Evolutionary conservation across 2,113 vertebrate species (phyloP).

Genomic region (Grus americana): DNA sequence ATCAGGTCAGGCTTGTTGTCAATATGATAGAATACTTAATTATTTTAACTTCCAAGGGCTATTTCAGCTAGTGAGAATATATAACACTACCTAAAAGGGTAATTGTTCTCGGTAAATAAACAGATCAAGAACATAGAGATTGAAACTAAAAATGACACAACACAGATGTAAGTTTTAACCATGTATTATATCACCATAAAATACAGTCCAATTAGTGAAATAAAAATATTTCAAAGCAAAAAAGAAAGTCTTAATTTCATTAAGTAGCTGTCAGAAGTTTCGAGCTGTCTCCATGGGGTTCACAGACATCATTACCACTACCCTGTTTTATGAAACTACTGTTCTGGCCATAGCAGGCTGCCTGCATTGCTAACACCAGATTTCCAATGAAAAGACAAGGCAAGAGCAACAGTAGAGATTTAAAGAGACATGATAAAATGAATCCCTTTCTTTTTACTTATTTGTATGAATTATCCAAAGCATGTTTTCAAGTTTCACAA

Average conservation of each 20-base stretch:
- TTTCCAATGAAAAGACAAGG: background rate
- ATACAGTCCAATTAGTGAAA: constrained; percentile 25
- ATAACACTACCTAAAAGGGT: background rate
- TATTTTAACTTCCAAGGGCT: constrained; percentile 27
- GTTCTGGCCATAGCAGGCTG: constrained; percentile 34
- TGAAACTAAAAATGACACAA: background rate
- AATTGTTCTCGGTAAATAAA: constrained; percentile 46
- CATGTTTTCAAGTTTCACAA: background rate
- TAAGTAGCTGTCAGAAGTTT: constrained; percentile 20
- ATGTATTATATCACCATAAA: background rate
- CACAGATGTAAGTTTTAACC: background rate
- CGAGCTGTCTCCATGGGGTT: background rate
- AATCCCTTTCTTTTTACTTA: background rate
- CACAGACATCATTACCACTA: constrained; percentile 26
- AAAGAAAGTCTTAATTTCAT: constrained; percentile 4
- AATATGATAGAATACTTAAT: constrained; percentile 35
- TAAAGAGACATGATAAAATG: constrained; percentile 7
- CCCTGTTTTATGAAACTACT: constrained; percentile 20
- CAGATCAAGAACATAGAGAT: background rate
- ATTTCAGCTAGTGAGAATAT: constrained; percentile 2
- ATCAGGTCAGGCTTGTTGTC: background rate
- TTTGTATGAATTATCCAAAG: background rate
- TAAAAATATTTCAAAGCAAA: background rate
- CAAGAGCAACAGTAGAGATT: background rate
- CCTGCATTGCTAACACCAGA: background rate